These are phyloP conservation scores for Elachura formosa DNA, from an alignment of 2,113 vertebrate genomes.

Conservation along the genomic window DNA sequence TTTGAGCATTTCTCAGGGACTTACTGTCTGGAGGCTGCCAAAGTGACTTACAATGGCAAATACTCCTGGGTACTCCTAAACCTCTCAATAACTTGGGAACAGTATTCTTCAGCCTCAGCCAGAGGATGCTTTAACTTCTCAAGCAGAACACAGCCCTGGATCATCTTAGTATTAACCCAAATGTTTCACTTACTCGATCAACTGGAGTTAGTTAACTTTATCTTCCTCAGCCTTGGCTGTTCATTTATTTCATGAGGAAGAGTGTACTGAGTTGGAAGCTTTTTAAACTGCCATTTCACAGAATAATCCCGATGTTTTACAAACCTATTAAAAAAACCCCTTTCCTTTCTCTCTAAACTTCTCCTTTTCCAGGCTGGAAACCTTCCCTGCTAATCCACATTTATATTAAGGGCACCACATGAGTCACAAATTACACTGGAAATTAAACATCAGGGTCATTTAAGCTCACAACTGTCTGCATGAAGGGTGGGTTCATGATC, in stretches of 20 bases:
- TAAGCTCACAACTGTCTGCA: background rate
- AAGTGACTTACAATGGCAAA: background rate
- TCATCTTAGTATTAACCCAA: background rate
- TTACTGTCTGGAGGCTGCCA: background rate
- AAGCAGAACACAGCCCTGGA: background rate
- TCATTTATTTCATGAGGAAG: background rate
- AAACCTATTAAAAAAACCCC: background rate
- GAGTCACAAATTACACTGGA: background rate
- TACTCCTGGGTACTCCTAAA: background rate
- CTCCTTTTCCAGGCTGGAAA: background rate
- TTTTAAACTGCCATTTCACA: background rate
- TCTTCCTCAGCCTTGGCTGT: background rate
- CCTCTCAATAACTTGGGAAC: background rate
- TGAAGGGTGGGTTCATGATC: background rate
- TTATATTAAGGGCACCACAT: background rate
- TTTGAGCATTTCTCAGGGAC: background rate
- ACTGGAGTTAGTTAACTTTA: background rate
- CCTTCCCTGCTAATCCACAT: background rate
- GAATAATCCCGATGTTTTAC: background rate
- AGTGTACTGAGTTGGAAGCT: fast-evolving
- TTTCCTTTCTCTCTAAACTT: background rate
- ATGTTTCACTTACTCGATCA: background rate
- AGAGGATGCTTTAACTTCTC: background rate
- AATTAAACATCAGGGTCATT: background rate
- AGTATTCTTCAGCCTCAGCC: fast-evolving